Percentiles rank a stretch among this genome's conserved stretches.
Conservation (phyloP, 2,888 invertebrate species). For the Galerucella pusilla region DNA sequence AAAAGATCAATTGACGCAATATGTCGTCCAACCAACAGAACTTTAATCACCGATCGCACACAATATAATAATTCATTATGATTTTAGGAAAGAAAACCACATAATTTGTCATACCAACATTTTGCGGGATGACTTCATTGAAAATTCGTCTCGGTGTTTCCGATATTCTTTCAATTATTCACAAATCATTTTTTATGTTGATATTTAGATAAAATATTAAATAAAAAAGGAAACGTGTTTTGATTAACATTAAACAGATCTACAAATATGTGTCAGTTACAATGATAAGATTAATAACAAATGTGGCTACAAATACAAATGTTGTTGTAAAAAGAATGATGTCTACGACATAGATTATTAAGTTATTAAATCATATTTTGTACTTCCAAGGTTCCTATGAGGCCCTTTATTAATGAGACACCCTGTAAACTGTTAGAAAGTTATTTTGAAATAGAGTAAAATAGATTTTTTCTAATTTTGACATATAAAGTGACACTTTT, state of each 20-base stretch:
- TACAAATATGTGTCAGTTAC: not conserved
- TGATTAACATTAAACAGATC: not conserved
- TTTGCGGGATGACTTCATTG: slow-evolving; percentile 26
- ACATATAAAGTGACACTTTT: too few species aligned
- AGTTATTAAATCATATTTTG: too few species aligned
- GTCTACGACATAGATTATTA: too few species aligned
- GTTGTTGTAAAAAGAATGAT: too few species aligned
- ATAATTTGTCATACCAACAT: slow-evolving; percentile 20
- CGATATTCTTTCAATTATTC: not conserved
- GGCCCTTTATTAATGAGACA: too few species aligned
- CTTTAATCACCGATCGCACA: not conserved
- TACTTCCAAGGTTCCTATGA: too few species aligned
- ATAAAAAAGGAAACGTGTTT: not conserved
- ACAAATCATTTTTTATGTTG: not conserved
- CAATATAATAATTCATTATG: not conserved
- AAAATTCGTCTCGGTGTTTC: slow-evolving; percentile 6
- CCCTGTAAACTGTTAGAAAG: too few species aligned
- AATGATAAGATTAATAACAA: not conserved
- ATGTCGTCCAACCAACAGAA: not conserved
- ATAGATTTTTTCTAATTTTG: too few species aligned
- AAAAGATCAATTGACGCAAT: not conserved
- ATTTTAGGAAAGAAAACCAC: slow-evolving; percentile 13
- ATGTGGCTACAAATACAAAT: too few species aligned
- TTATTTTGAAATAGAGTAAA: too few species aligned
- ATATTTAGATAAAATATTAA: slow-evolving; percentile 5